Conservation (phyloP, 1,140 invertebrate genomes). For the Pseudomyrmex pallidus region DNA sequence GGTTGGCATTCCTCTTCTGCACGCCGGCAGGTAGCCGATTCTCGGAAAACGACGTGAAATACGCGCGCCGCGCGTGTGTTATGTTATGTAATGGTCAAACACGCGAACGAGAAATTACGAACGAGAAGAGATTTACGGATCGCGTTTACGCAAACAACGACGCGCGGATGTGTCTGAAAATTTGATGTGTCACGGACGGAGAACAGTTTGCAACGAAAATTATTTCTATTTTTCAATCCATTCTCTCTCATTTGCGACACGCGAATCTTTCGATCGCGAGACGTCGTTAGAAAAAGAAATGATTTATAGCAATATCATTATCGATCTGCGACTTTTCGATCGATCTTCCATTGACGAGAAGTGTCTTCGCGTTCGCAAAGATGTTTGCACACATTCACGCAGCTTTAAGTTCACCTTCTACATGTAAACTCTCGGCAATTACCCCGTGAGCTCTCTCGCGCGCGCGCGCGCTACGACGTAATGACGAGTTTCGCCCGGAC, state of each 20-base stretch:
- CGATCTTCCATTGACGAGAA: no score
- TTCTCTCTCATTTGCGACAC: not conserved
- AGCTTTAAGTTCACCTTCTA: constrained; percentile 60
- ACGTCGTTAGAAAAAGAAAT: not conserved
- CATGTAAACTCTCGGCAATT: constrained; percentile 59
- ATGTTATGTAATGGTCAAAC: constrained; percentile 62
- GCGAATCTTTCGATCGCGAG: not conserved
- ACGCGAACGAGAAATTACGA: constrained; percentile 68
- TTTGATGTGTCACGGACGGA: not conserved
- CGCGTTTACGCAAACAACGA: constrained; percentile 82
- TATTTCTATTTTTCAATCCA: not conserved
- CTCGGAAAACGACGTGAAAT: constrained; percentile 68
- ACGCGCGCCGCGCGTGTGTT: constrained; percentile 56
- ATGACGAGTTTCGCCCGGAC: constrained; percentile 68
- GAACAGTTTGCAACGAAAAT: not conserved
- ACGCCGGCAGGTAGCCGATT: constrained; percentile 60
- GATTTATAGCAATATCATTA: not conserved
- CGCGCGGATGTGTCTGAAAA: constrained; percentile 54
- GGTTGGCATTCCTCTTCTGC: constrained; percentile 12
- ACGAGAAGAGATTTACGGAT: constrained; percentile 78
- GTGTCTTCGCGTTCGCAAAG: constrained; percentile 18
- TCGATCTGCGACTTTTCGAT: constrained; percentile 6
- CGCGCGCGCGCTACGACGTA: constrained; percentile 59
- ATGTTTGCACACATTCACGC: constrained; percentile 13
- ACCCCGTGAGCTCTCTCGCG: constrained; percentile 31